Evolutionary conservation across 1,140 invertebrate genomes (phyloP).

Genomic region (Zeugodacus cucurbitae): DNA sequence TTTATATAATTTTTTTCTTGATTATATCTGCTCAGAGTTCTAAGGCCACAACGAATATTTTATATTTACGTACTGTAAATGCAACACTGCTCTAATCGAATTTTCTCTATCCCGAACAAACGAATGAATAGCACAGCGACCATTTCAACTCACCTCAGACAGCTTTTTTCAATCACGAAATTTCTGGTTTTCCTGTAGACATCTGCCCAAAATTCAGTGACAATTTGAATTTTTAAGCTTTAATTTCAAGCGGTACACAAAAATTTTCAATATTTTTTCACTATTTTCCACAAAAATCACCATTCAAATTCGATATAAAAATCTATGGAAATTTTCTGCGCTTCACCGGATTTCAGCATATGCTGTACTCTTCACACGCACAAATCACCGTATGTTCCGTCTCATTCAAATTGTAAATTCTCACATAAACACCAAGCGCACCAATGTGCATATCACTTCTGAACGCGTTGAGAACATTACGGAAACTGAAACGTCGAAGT

Average conservation of each 20-base stretch:
- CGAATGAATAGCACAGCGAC: background rate
- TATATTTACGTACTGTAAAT: background rate
- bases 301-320: constrained; percentile 37
- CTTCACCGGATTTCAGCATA: constrained; percentile 25
- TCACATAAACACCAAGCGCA: constrained; percentile 40
- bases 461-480: constrained; percentile 44
- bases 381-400: constrained; percentile 41
- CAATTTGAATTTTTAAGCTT: constrained; percentile 49
- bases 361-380: constrained; percentile 37
- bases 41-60: background rate
- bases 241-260: constrained; percentile 35
- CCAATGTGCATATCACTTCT: background rate
- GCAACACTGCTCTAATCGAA: constrained; percentile 25
- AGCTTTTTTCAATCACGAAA: constrained; percentile 65
- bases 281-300: constrained; percentile 42
- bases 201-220: constrained; percentile 53
- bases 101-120: constrained; percentile 31
- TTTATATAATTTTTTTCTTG: background rate
- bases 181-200: constrained; percentile 55
- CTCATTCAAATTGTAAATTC: constrained; percentile 21
- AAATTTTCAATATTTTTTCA: constrained; percentile 51
- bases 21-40: no score
- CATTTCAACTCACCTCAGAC: constrained; percentile 59
- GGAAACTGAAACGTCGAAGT: constrained; percentile 44
- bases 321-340: constrained; percentile 44